Evolutionary conservation across 2,888 invertebrate species (phyloP), one percentile per base, ranked within the genome.

Genomic region (Drosophila infuscata): DNA sequence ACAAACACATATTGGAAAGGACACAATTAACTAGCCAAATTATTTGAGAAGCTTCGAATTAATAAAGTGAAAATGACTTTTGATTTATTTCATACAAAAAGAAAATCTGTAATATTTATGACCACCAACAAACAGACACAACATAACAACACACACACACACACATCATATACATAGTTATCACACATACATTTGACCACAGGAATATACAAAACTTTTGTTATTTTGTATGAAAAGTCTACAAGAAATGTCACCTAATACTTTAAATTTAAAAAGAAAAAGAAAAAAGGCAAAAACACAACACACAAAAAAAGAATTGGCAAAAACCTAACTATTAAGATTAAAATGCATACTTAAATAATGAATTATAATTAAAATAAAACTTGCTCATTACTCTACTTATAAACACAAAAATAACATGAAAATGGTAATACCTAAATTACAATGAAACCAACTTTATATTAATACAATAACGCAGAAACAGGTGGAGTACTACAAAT

Each of bases 361-460:
- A 86, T 74, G 79, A 83, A 79, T 72, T 81, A 79, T 71, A 81
- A 81, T 83, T 83, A 86, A 79, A 74, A 85, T 86, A 76, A 87
- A 88, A 79, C 41, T 87, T 89, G 88, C 87, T 87, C 88, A 87
- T 89, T 84, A 89, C 77, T 89, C 82, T 89, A 82, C 80, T 82
- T 82, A 84, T 81, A 81, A 84, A 80, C 68, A 81, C 43, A 48
- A 75, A 71, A 71, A 65, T 80, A 76, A 76, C 70, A 79, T 81
- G 72, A 80, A 83, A 84, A 74, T 76, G 73, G 87, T 86, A 83
- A 89, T 81, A 79, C 74, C 81, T 89, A 87, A 84, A 85, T 83
- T 73, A 79, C 72, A 83, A 72, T 69, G 76, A 83, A 80, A 79
- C 53, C 77, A 70, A 79, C 60, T 77, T 79, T 84, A 84, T 79